Evolutionary conservation across 2,797 vertebrate species (phyloP), one percentile per base, ranked within the genome.

Genomic region (Fistularia tabacaria): DNA sequence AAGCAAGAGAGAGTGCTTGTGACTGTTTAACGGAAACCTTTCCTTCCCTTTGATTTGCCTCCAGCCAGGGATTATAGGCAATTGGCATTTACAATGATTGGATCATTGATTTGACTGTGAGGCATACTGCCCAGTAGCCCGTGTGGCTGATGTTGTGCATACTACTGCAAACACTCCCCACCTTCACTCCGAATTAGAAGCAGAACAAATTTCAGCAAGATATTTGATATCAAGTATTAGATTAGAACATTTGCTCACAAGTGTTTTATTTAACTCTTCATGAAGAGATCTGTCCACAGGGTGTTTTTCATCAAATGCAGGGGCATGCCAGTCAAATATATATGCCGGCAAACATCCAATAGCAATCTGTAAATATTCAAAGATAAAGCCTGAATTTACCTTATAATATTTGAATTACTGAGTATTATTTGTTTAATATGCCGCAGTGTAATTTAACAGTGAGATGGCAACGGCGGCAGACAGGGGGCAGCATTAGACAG

Each of bases 11-110:
- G 75, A 57, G 64, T 63, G 94, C 93, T 94, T 92, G 87, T 93
- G 92, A 98, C 97, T 97, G 94, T 98, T 97, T 93, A 94, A 92
- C 90, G 82, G 88, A 90, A 90, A 90, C 87, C 90, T 91, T 90
- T 90, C 86, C 81, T 84, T 87, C 77, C 77, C 89, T 92, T 90
- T 91, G 88, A 92, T 90, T 90, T 70, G 69, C 81, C 80, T 91
- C 89, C 90, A 92, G 84, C 67, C 77, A 85, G 77, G 87, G 88
- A 92, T 92, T 92, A 91, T 76, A 85, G 81, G 85, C 86, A 88
- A 88, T 90, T 89, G 88, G 89, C 87, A 88, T 90, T 90, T 88
- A 87, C 84, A 88, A 81, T 87, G 84, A 89, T 83, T 85, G 77
- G 84, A 87, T 90, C 87, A 89, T 89, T 89, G 85, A 82, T 87